Evolutionary conservation across 2,113 vertebrate species (phyloP).

Genomic region (Pollachius pollachius): DNA sequence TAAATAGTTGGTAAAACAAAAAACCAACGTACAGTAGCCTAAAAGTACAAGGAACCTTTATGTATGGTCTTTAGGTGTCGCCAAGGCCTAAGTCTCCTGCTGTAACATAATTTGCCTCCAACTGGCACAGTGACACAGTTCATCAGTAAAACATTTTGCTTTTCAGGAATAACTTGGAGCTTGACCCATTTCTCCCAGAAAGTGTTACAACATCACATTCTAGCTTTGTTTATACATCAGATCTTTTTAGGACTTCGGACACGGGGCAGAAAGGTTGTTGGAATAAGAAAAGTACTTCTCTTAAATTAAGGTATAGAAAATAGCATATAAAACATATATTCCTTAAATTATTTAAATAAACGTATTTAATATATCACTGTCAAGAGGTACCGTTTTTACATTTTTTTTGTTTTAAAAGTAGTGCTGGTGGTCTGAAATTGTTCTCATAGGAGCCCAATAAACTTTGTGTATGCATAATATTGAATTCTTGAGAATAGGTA

Average conservation of each 20-base stretch:
- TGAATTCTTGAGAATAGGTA: slow-evolving; percentile 78
- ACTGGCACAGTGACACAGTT: slow-evolving; percentile 80
- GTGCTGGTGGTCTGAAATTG: slow-evolving; percentile 83
- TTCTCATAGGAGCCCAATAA: slow-evolving; percentile 79
- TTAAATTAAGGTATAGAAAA: slow-evolving; percentile 82
- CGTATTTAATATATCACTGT: slow-evolving; percentile 79
- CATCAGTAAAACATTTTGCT: slow-evolving; percentile 76
- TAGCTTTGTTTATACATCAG: slow-evolving; percentile 73
- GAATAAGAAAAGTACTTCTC: slow-evolving; percentile 76
- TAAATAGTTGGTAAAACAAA: slow-evolving; percentile 78
- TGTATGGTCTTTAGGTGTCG: slow-evolving; percentile 59
- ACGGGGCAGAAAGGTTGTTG: slow-evolving; percentile 66
- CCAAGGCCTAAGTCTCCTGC: slow-evolving; percentile 58
- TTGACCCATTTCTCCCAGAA: slow-evolving; percentile 77
- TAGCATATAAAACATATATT: slow-evolving; percentile 85
- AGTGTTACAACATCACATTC: slow-evolving; percentile 80
- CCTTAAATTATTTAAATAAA: slow-evolving; percentile 85
- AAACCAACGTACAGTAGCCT: slow-evolving; percentile 77
- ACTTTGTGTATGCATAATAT: slow-evolving; percentile 81
- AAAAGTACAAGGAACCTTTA: slow-evolving; percentile 68
- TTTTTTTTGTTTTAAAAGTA: slow-evolving; percentile 79
- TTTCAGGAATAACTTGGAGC: slow-evolving; percentile 77
- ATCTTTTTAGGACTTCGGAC: slow-evolving; percentile 68
- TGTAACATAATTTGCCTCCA: slow-evolving; percentile 68
- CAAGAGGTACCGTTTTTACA: slow-evolving; percentile 76